Conservation (phyloP, 1,140 invertebrate species). For the Centruroides vittatus region DNA sequence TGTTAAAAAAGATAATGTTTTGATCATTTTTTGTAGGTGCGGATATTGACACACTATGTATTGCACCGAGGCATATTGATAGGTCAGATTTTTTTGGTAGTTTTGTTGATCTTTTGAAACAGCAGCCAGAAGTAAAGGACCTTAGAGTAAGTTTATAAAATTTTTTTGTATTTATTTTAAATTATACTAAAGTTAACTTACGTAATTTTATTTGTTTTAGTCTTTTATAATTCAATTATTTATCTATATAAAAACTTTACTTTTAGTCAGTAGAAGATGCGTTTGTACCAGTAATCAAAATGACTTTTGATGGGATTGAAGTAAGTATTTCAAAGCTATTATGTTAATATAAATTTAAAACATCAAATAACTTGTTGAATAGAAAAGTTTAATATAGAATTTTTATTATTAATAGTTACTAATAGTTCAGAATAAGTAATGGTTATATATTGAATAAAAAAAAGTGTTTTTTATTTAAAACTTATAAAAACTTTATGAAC, state of each 20-base stretch:
- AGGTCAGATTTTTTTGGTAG: constrained; percentile 86
- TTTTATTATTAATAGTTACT: no score
- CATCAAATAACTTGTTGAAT: no score
- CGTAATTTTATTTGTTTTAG: no score
- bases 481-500: no score
- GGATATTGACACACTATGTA: constrained; percentile 97
- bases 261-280: constrained; percentile 86
- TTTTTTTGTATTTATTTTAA: background rate
- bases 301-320: constrained; percentile 98
- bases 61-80: constrained; percentile 89
- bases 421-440: no score
- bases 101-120: constrained; percentile 81
- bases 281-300: constrained; percentile 98
- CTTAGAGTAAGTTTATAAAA: constrained; percentile 42
- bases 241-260: constrained; percentile 9
- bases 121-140: constrained; percentile 72
- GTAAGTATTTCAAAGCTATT: constrained; percentile 17
- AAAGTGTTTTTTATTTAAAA: no score
- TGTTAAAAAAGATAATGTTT: no score
- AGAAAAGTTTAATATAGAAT: no score
- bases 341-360: no score
- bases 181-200: background rate
- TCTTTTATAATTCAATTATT: no score
- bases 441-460: no score
- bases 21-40: constrained; percentile 45